phyloP scores from a whole-genome alignment of 2,797 vertebrate species.

The Gambelia wislizenii region DNA sequence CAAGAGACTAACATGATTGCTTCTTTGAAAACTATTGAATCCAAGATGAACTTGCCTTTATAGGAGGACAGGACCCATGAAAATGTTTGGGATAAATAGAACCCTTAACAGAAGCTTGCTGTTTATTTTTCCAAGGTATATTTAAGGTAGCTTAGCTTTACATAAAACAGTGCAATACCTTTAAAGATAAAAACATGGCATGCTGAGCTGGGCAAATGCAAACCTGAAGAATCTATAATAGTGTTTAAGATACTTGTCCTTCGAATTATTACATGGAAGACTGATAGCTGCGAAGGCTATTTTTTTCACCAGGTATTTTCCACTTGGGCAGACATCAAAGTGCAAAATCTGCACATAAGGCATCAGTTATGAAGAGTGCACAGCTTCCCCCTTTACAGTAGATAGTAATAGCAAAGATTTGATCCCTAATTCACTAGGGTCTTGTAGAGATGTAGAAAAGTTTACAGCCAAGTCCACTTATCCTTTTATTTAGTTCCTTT shows the following conservation, averaged over 20 bases:
- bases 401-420: not conserved
- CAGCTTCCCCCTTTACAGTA: not conserved
- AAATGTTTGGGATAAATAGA: constrained; percentile 36
- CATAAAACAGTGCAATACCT: constrained; percentile 36
- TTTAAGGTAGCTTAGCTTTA: constrained; percentile 27
- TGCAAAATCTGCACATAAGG: not conserved
- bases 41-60: not conserved
- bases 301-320: constrained; percentile 11
- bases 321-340: constrained; percentile 6
- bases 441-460: not conserved
- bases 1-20: no score
- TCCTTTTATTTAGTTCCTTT: not conserved
- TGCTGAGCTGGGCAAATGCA: rapidly evolving
- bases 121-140: constrained; percentile 41
- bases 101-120: constrained; percentile 30
- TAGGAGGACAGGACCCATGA: not conserved
- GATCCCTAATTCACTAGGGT: not conserved
- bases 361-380: not conserved
- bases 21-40: no score
- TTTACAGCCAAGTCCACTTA: not conserved
- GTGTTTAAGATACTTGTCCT: not conserved
- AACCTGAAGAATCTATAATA: constrained; percentile 13
- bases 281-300: constrained; percentile 3
- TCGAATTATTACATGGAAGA: constrained; percentile 32
- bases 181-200: constrained; percentile 31